Percentiles rank a stretch among this genome's conserved stretches.
phyloP scores from a whole-genome alignment of 2,797 vertebrate genomes.

The Pangasius larnaudii region DNA sequence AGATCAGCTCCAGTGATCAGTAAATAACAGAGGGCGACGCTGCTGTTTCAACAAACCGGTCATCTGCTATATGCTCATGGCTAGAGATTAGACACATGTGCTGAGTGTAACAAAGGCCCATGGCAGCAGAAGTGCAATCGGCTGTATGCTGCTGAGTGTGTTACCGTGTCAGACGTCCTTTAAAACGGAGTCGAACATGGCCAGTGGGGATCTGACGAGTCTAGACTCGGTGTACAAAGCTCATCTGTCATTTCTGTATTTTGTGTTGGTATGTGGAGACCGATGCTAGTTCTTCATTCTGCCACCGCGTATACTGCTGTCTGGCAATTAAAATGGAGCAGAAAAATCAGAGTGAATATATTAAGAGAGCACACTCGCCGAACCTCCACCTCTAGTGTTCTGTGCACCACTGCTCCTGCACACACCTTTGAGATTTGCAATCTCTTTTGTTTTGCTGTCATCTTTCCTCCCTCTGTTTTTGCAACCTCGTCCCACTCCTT shows the following conservation, averaged over 20 bases:
- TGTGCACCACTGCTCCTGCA: constrained; percentile 15
- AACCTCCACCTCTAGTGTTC: constrained; percentile 14
- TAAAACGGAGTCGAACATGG: constrained; percentile 5
- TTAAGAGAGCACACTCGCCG: constrained; percentile 1
- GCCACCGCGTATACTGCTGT: constrained; percentile 34
- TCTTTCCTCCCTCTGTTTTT: constrained; percentile 7
- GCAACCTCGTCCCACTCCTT: neutral
- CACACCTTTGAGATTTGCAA: constrained; percentile 10
- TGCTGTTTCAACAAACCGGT: constrained; percentile 50
- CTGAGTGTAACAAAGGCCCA: neutral
- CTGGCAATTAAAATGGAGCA: constrained; percentile 59
- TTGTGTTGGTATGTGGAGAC: neutral
- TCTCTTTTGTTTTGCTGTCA: constrained; percentile 30
- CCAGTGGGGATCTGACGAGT: constrained; percentile 9
- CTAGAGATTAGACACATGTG: constrained; percentile 44
- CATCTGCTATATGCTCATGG: constrained; percentile 43
- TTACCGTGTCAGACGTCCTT: constrained; percentile 20
- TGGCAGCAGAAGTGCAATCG: constrained; percentile 7
- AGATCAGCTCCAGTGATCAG: constrained; percentile 49
- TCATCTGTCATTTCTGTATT: neutral
- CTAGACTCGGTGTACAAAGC: neutral
- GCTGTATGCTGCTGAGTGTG: neutral
- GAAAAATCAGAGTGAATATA: constrained; percentile 56
- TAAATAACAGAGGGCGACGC: constrained; percentile 41
- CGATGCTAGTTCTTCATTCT: constrained; percentile 34